These are phyloP conservation scores for Melanotaenia maccullochi DNA, from an alignment of 2,797 vertebrate genomes.

Conservation along the genomic window DNA sequence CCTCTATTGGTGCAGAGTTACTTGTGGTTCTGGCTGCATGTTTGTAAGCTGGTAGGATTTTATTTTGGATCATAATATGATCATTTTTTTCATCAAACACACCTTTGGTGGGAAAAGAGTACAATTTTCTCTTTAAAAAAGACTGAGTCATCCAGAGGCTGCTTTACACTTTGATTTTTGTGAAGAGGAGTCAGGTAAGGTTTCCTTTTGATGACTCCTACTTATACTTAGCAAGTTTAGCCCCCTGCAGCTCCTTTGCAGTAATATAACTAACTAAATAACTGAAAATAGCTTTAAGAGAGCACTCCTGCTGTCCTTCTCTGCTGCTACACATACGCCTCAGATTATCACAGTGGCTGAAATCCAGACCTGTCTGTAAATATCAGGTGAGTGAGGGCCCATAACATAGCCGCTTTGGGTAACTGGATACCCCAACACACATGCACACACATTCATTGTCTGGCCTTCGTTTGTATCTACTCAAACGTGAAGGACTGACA, in stretches of 20 bases:
- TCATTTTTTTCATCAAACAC: not conserved
- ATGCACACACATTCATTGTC: slow-evolving; percentile 13
- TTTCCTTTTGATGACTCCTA: not conserved
- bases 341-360: slow-evolving; percentile 53
- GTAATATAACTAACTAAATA: not conserved
- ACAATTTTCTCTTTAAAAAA: not conserved
- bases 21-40: not conserved
- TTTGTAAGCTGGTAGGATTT: not conserved
- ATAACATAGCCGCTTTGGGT: slow-evolving; percentile 47
- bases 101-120: not conserved
- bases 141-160: not conserved
- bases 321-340: slow-evolving; percentile 23
- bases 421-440: slow-evolving; percentile 55
- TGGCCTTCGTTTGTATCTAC: not conserved
- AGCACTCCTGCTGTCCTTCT: slow-evolving; percentile 12
- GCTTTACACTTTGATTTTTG: not conserved
- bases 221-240: too few relatives aligned
- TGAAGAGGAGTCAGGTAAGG: not conserved
- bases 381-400: slow-evolving; percentile 68
- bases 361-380: slow-evolving; percentile 66
- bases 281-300: slow-evolving; percentile 2
- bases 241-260: not conserved
- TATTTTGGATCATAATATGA: not conserved
- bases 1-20: not conserved
- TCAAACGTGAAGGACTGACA: slow-evolving; percentile 30